Evolutionary conservation across 2,113 vertebrate species (phyloP).

Genomic region (Hippocampus barbouri): DNA sequence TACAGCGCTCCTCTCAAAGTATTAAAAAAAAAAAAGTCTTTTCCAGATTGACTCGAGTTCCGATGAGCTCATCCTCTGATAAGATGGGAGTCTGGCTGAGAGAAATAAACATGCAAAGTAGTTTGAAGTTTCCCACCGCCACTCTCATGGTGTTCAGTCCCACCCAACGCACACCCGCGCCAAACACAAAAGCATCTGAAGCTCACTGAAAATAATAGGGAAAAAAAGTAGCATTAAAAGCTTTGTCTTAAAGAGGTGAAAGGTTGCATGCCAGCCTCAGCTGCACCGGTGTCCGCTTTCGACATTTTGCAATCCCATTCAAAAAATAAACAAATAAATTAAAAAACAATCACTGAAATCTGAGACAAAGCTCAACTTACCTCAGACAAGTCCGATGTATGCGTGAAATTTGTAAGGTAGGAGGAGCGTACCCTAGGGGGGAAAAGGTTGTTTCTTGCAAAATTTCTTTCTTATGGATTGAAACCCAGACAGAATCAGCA

Average conservation of each 20-base stretch:
- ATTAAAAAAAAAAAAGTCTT: not conserved
- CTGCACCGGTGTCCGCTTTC: conserved; percentile 23
- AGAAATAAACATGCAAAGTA: conserved; percentile 12
- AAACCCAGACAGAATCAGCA: conserved; percentile 23
- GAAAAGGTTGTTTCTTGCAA: conserved; percentile 42
- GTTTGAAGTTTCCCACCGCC: conserved; percentile 19
- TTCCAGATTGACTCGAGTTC: not conserved
- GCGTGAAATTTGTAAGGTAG: conserved; percentile 28
- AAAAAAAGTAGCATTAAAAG: conserved; percentile 7
- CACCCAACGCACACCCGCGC: conserved; percentile 18
- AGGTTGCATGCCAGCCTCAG: conserved; percentile 34
- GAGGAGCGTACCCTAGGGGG: conserved; percentile 47
- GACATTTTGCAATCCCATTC: conserved; percentile 24
- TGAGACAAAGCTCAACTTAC: conserved; percentile 25
- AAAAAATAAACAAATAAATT: conserved; percentile 21
- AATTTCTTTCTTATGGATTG: conserved; percentile 14
- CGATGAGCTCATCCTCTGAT: not conserved
- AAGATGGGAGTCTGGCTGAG: conserved; percentile 3
- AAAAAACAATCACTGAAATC: conserved; percentile 24
- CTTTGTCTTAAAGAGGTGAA: conserved; percentile 19
- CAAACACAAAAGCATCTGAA: conserved; percentile 9
- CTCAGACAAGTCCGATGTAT: conserved; percentile 19
- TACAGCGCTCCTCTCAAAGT: not conserved
- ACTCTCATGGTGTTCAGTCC: conserved; percentile 15
- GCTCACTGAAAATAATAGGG: conserved; percentile 24